Base-by-base conservation (phyloP, 2,888 invertebrate genomes). In the Apamea monoglypha region DNA sequence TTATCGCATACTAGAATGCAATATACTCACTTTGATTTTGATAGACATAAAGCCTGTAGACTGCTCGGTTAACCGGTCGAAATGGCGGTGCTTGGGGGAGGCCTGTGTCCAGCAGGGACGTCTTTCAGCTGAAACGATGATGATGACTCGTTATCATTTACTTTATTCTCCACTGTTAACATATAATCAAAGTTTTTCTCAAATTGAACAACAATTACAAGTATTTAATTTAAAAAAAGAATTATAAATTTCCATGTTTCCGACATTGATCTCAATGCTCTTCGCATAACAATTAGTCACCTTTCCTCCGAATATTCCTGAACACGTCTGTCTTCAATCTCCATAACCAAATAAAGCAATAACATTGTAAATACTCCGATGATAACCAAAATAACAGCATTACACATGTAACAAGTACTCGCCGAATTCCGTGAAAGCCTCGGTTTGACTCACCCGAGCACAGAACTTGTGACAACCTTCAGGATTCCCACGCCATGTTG, bases 381-480 rank as follows among this genome's bases (percentile, higher is more conserved):
- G 76, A 74, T 74, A 76, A 76, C 80, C 50, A 73, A 81, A 85
- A 87, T 85, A 85, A 74, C 71, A 40, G 1, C 18, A 78, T 84
- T 86, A 84, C 84, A 78, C 87, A 84, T 36, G 36, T 53, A 16
- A 67, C 14, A 16, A 29, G 50, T 71, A 72, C 73, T 76, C 12
- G 73, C 44, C 53, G 53, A 59, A 84, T 84, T 84, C 81, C 59
- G 56, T 72, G 85, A 63, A 85, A 84, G 70, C 87, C 76, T 71
- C 66, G 56, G n/a, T 0, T 70, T 87, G 84, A 84, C 61, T 87
- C 85, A 87, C 53, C 25, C 59, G 66, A 69, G 72, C 68, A 78
- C 79, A 82, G 72, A 80, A 73, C 80, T 84, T 21, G 44, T 36
- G 85, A 68, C 73, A 81, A 85, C 82, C 82, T 82, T 82, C 82